phyloP scores from a whole-genome alignment of 2,888 invertebrate species.

The Drosophila cognata region DNA sequence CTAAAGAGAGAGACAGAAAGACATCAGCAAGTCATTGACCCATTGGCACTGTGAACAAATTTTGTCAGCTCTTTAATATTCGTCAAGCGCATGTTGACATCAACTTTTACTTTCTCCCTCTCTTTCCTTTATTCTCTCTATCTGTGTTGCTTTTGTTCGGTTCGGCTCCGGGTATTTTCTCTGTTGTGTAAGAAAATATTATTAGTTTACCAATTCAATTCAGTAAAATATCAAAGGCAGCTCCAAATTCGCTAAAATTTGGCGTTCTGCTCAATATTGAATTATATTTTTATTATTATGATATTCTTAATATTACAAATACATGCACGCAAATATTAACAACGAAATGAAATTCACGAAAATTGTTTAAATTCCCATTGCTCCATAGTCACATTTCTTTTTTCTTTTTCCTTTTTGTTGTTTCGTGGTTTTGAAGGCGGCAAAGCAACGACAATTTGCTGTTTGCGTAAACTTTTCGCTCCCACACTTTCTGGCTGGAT shows the following conservation, averaged over 20 bases:
- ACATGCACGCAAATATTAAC: neutral
- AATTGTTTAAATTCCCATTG: neutral
- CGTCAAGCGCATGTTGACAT: constrained; percentile 38
- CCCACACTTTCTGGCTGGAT: constrained; percentile 39
- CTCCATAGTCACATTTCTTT: neutral
- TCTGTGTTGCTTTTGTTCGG: neutral
- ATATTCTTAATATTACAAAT: neutral
- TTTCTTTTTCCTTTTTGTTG: neutral
- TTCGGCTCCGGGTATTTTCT: neutral
- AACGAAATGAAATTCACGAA: neutral
- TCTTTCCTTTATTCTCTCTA: neutral
- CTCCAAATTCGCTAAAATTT: neutral
- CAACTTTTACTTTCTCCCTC: constrained; percentile 13
- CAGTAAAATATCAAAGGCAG: neutral
- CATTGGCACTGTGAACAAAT: constrained; percentile 27
- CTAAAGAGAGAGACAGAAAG: neutral
- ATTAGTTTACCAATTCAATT: neutral
- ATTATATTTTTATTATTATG: neutral
- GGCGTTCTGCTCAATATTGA: neutral
- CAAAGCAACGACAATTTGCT: constrained; percentile 70
- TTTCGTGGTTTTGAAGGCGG: constrained; percentile 50
- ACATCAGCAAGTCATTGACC: constrained; percentile 56
- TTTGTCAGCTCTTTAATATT: constrained; percentile 55
- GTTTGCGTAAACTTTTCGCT: constrained; percentile 61
- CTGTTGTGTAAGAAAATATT: neutral